Evolutionary conservation across 2,888 invertebrate genomes (phyloP).

Genomic region (Hoplodrina ambigua): DNA sequence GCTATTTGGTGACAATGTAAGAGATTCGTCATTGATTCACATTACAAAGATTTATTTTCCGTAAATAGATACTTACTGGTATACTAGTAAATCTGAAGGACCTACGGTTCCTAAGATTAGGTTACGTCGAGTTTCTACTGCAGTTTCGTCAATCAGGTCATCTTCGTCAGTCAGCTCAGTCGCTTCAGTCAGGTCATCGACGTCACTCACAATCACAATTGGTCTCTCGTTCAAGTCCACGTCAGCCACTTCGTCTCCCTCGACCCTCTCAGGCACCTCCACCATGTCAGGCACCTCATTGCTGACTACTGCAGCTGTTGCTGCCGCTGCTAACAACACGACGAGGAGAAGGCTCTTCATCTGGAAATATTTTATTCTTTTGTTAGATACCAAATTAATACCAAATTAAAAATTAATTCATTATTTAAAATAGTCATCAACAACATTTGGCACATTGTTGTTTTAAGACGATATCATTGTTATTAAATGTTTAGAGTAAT

Average conservation of each 20-base stretch:
- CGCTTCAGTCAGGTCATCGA: not conserved
- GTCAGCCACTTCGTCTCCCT: not conserved
- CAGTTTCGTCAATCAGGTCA: not conserved
- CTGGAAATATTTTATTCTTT: conserved; percentile 6
- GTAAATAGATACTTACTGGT: conserved; percentile 4
- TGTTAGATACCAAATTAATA: not conserved
- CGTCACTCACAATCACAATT: not conserved
- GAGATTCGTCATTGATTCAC: too few relatives aligned
- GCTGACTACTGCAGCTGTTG: conserved; percentile 19
- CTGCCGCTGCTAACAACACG: conserved; percentile 32
- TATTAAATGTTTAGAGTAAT: too few relatives aligned
- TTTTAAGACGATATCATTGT: too few relatives aligned
- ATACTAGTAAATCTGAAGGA: not conserved
- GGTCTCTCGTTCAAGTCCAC: not conserved
- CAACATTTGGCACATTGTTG: not conserved
- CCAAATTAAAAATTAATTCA: not conserved
- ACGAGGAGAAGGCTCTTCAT: conserved; percentile 32
- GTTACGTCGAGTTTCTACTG: conserved; percentile 8
- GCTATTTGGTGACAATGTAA: too few relatives aligned
- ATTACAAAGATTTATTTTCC: too few relatives aligned
- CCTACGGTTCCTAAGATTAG: not conserved
- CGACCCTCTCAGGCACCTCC: not conserved
- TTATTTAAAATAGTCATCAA: too few relatives aligned
- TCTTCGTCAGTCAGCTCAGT: not conserved
- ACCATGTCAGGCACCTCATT: conserved; percentile 6